Percentiles rank a stretch among this genome's conserved stretches.
Conservation (phyloP, 2,113 vertebrate genomes). For the Heteronetta atricapilla region DNA sequence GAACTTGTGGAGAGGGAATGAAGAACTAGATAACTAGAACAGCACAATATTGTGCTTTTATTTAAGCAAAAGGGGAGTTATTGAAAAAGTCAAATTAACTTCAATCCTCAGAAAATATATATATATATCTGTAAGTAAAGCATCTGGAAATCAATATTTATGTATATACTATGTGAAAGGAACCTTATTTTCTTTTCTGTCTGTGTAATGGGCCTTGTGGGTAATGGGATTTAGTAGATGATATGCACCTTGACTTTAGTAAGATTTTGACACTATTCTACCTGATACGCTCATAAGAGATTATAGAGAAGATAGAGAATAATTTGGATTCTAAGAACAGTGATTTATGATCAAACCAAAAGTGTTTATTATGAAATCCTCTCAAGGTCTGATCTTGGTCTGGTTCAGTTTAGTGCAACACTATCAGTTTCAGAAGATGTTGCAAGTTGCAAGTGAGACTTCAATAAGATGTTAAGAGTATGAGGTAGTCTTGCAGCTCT, state of each 20-base stretch:
- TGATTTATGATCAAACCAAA: not conserved
- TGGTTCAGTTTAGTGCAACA: not conserved
- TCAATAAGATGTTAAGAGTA: not conserved
- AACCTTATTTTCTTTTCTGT: conserved; percentile 25
- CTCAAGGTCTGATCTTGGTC: not conserved
- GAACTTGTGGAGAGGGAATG: not conserved
- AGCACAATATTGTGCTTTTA: not conserved
- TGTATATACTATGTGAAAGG: conserved; percentile 23
- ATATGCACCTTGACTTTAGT: not conserved
- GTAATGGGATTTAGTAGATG: conserved; percentile 1
- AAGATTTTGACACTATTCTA: not conserved
- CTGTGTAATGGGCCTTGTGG: conserved; percentile 15
- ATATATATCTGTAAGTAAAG: conserved; percentile 9
- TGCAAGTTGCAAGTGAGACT: not conserved
- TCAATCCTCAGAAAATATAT: not conserved
- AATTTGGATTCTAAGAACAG: not conserved
- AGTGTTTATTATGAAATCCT: conserved; percentile 3
- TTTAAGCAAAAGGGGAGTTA: not conserved
- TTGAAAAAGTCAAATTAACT: conserved; percentile 17
- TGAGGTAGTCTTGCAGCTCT: not conserved
- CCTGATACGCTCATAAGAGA: not conserved
- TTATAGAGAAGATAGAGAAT: not conserved
- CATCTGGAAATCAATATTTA: conserved; percentile 56
- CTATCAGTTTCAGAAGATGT: not conserved
- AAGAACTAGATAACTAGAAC: not conserved